Conservation (phyloP, 2,888 invertebrate genomes). For the Nemotelus nigrinus region DNA sequence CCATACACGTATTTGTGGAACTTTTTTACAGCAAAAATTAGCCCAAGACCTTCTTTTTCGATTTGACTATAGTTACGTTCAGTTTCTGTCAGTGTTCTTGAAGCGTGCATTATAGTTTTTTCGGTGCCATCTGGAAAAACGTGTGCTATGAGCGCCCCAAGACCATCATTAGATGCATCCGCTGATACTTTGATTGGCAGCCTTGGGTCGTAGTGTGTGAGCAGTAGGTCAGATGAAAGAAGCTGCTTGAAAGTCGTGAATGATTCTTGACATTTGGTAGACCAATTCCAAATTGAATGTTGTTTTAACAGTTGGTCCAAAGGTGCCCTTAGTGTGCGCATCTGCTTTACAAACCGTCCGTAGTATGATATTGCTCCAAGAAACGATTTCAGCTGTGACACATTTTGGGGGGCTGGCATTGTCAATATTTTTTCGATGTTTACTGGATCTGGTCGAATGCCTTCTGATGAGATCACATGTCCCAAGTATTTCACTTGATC, state of each 20-base stretch:
- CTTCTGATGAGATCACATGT: too few relatives aligned
- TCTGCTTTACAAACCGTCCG: not conserved
- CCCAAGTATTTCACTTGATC: too few relatives aligned
- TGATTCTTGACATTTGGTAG: not conserved
- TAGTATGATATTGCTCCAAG: not conserved
- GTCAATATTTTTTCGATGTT: not conserved
- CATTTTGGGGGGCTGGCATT: not conserved
- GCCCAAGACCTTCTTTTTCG: conserved; percentile 3
- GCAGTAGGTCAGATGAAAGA: not conserved
- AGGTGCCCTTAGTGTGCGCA: not conserved
- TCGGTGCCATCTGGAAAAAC: not conserved
- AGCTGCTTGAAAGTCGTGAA: not conserved
- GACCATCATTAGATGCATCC: too few relatives aligned
- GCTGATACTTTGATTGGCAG: too few relatives aligned
- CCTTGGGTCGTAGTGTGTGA: not conserved
- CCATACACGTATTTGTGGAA: not conserved
- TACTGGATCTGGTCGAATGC: too few relatives aligned
- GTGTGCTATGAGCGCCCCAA: not conserved
- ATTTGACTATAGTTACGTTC: conserved; percentile 11
- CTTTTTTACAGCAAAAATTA: conserved; percentile 3
- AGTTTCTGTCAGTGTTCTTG: not conserved
- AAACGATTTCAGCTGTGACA: not conserved
- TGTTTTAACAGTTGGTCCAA: not conserved
- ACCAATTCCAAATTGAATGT: not conserved
- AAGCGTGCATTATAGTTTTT: not conserved